Evolutionary conservation across 1,140 invertebrate genomes (phyloP).

Genomic region (Saxidomus purpurata): DNA sequence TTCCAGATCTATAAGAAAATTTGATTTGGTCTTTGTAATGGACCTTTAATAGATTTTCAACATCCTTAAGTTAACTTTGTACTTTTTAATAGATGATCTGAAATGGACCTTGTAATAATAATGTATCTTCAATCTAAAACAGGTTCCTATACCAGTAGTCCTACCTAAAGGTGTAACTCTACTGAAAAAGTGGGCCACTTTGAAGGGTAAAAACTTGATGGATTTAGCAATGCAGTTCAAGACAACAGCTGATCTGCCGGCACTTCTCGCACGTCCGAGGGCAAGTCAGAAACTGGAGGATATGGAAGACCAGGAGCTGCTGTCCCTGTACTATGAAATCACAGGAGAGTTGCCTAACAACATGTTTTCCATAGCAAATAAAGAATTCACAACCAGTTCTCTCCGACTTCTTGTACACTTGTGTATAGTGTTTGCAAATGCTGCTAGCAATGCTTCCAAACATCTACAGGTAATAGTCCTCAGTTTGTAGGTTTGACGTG

Average conservation of each 20-base stretch:
- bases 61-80: too few relatives aligned
- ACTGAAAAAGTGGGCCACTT: not conserved
- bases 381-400: not conserved
- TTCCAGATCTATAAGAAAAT: too few relatives aligned
- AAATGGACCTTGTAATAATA: too few relatives aligned
- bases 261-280: not conserved
- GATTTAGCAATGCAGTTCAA: not conserved
- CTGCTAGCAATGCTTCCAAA: not conserved
- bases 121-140: too few relatives aligned
- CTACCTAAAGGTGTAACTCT: not conserved
- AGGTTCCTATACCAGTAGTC: not conserved
- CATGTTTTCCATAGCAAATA: not conserved
- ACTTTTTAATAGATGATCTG: too few relatives aligned
- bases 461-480: not conserved
- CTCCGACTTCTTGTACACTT: not conserved
- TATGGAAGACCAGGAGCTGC: not conserved
- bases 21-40: too few relatives aligned
- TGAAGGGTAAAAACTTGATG: constrained; percentile 6
- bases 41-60: too few relatives aligned
- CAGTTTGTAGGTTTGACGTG: too few relatives aligned
- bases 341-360: constrained; percentile 1
- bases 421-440: constrained; percentile 22
- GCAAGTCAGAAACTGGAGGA: not conserved
- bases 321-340: not conserved
- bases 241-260: not conserved